Evolutionary conservation across 2,888 invertebrate genomes (phyloP).

Genomic region (Diaphora mendica): DNA sequence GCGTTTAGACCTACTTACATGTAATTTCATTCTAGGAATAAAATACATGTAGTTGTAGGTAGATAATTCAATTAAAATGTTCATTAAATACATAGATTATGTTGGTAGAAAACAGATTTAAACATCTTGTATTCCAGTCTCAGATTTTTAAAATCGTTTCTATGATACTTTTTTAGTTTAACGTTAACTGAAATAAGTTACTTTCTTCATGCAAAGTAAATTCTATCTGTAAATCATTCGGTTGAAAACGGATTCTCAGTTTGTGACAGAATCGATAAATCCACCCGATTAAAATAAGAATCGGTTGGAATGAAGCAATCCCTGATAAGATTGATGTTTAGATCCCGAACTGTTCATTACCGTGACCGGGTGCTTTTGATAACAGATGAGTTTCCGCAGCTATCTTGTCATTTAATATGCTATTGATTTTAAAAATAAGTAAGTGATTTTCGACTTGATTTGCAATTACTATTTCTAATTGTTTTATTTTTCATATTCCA

Average conservation of each 20-base stretch:
- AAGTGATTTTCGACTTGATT: not conserved
- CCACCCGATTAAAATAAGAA: conserved; percentile 52
- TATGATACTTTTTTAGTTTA: not conserved
- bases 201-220: conserved; percentile 4
- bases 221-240: not conserved
- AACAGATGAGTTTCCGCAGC: conserved; percentile 37
- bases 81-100: no score
- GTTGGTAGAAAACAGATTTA: not conserved
- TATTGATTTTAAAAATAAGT: conserved; percentile 10
- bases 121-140: not conserved
- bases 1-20: no score
- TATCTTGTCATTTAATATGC: conserved; percentile 46
- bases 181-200: not conserved
- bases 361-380: conserved; percentile 42
- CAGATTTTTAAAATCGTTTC: not conserved
- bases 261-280: conserved; percentile 45
- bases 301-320: conserved; percentile 57
- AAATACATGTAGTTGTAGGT: no score
- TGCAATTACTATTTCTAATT: not conserved
- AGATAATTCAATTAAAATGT: no score
- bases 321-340: conserved; percentile 66
- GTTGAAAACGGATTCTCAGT: conserved; percentile 19
- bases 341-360: conserved; percentile 67
- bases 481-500: not conserved
- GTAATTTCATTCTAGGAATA: no score